Base-by-base conservation (phyloP, 2,113 vertebrate genomes). In the Neotragus moschatus region DNA sequence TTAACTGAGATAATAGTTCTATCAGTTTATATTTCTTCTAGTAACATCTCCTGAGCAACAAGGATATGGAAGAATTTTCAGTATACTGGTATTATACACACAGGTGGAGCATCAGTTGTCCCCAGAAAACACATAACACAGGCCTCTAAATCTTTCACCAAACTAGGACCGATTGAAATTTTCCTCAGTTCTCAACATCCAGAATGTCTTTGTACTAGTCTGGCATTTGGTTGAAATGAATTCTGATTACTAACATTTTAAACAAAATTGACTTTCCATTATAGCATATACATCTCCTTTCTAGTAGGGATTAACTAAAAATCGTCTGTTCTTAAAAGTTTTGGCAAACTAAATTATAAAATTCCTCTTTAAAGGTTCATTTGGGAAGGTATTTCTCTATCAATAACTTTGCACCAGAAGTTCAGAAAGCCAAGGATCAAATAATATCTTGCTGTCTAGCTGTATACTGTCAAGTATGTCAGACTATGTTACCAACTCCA, bases 401-500 rank as follows among this genome's bases (percentile, higher is more conserved):
- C 80, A 92, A 96, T 26, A 98, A 98, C 90, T 98, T 99, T 66
- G 23, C 77, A 45, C 30, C 90, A 6, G 98, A 98, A 2, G 97
- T 98, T 56, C 98, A 98, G 96, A 98, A 91, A 25, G 96, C 73
- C 25, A 92, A 91, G 14, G 96, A 95, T 47, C 26, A 94, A 36
- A 77, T 98, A 43, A 81, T 96, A 8, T 93, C 97, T 11, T 98
- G 77, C 2, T 97, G 95, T 33, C 97, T 98, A 26, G 94, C 97
- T 56, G 33, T 98, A 7, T 99, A 98, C 45, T 88, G 96, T 36
- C 95, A 95, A 28, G 79, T 98, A 53, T 96, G 95, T 85, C 97
- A 96, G 81, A 95, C 30, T 30, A 90, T 98, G 98, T 84, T 98
- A 39, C 98, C 98, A 23, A 98, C 98, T 0, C 98, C 99, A 12